Evolutionary conservation across 30 jellyfish, hydroid and myxozoan genomes (phyloP).

Genomic region (Mastigias papua): DNA sequence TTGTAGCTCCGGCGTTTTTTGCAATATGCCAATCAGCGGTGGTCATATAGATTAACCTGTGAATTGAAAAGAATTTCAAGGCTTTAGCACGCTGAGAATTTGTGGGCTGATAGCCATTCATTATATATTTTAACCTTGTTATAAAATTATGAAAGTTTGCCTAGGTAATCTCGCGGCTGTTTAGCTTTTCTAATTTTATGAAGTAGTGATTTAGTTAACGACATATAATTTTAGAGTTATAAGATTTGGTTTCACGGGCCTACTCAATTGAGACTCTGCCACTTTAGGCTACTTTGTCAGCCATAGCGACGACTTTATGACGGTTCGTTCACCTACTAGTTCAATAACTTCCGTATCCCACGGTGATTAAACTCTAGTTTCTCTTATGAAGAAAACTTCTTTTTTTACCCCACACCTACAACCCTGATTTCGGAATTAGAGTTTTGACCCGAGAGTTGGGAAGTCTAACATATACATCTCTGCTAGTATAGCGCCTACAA

Average conservation of each 20-base stretch:
- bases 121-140: neutral
- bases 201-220: neutral
- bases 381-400: too few relatives aligned
- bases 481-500: too few relatives aligned
- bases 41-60: neutral
- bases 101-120: neutral
- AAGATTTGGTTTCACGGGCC: neutral
- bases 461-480: too few relatives aligned
- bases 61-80: neutral
- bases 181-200: neutral
- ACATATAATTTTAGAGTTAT: neutral
- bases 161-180: neutral
- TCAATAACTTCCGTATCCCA: too few relatives aligned
- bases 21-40: neutral
- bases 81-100: neutral
- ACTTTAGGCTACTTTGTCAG: too few relatives aligned
- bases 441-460: too few relatives aligned
- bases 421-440: too few relatives aligned
- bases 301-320: too few relatives aligned
- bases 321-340: too few relatives aligned
- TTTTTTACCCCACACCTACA: too few relatives aligned
- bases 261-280: neutral
- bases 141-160: neutral
- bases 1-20: neutral
- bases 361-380: too few relatives aligned